phyloP scores from a whole-genome alignment of 2,797 vertebrate genomes.

The Melanogrammus aeglefinus region DNA sequence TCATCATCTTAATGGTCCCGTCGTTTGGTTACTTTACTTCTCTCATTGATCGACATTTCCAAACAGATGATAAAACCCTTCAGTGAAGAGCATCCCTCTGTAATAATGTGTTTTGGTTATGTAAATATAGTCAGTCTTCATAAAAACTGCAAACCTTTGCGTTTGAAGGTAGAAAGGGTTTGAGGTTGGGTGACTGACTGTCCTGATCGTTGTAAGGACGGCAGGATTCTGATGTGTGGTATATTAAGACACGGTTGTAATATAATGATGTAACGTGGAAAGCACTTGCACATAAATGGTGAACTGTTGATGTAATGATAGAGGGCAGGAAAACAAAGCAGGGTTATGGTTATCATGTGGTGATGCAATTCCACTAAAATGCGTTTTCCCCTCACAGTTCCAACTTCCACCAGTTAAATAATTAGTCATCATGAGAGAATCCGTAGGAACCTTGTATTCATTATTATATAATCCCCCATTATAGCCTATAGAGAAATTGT shows the following conservation, averaged over 20 bases:
- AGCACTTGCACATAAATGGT: background rate
- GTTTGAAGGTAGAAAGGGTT: background rate
- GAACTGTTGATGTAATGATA: background rate
- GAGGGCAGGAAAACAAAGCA: background rate
- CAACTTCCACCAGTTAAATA: background rate
- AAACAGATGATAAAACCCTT: constrained; percentile 14
- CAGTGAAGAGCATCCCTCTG: background rate
- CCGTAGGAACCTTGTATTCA: no score
- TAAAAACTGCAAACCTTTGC: background rate
- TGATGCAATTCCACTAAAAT: background rate
- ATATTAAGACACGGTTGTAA: background rate
- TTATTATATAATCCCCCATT: background rate
- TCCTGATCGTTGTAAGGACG: background rate
- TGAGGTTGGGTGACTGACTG: background rate
- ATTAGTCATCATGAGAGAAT: background rate
- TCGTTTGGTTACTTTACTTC: constrained; percentile 25
- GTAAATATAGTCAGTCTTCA: background rate
- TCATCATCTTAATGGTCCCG: background rate
- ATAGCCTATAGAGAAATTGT: background rate
- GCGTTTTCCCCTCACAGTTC: background rate
- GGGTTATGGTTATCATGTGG: background rate
- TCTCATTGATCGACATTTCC: constrained; percentile 28
- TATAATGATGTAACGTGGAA: background rate
- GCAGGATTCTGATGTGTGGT: background rate
- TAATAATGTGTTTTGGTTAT: background rate